Conservation (phyloP, 2,113 vertebrate genomes). For the Zootoca vivipara region DNA sequence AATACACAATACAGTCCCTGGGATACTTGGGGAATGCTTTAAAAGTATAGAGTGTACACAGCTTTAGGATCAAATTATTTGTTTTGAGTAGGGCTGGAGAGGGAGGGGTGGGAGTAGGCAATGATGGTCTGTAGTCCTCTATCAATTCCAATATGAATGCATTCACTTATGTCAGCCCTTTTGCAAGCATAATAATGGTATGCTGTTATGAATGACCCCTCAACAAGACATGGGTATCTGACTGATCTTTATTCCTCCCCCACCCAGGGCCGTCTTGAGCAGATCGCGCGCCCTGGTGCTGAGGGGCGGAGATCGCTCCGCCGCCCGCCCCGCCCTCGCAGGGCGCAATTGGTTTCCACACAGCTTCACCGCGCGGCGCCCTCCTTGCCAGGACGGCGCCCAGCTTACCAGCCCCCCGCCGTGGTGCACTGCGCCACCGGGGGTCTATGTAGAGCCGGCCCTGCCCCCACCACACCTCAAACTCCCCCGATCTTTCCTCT, state of each 20-base stretch:
- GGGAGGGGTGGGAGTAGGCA: background rate
- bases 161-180: background rate
- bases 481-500: background rate
- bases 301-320: too few species aligned
- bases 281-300: too few species aligned
- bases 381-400: too few species aligned
- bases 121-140: background rate
- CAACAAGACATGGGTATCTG: background rate
- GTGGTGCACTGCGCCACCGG: too few species aligned
- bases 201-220: background rate
- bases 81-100: background rate
- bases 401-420: too few species aligned
- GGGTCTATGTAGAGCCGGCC: too few species aligned
- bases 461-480: background rate
- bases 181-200: background rate
- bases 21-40: too few species aligned
- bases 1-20: too few species aligned
- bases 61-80: background rate
- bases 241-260: background rate
- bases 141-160: background rate
- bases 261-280: too few species aligned
- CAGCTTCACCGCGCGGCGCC: too few species aligned
- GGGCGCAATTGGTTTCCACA: too few species aligned
- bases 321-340: too few species aligned
- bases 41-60: background rate